phyloP scores from a whole-genome alignment of 2,113 vertebrate genomes.

The Xenopus laevis region DNA sequence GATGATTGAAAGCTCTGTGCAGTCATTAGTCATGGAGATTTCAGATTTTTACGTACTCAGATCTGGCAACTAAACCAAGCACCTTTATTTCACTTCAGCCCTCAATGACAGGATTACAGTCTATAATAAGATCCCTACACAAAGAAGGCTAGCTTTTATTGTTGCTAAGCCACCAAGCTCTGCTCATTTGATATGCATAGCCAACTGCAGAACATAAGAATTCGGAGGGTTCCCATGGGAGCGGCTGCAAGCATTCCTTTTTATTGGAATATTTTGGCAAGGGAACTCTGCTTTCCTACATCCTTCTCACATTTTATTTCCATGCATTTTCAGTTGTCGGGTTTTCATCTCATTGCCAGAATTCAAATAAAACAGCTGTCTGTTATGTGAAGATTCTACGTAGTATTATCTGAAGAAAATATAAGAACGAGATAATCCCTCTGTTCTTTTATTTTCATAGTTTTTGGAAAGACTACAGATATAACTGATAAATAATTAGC shows the following conservation, averaged over 20 bases:
- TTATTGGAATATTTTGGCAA: constrained; percentile 46
- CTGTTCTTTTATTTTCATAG: not conserved
- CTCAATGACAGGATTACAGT: constrained; percentile 46
- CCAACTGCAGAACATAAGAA: constrained; percentile 34
- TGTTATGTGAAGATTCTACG: constrained; percentile 34
- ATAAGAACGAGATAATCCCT: not conserved
- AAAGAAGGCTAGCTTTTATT: constrained; percentile 43
- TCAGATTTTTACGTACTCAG: constrained; percentile 47
- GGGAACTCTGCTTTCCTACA: constrained; percentile 32
- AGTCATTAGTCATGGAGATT: constrained; percentile 52
- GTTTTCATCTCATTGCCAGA: constrained; percentile 34
- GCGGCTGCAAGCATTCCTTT: constrained; percentile 39
- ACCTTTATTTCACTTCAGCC: constrained; percentile 46
- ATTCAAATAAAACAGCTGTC: constrained; percentile 46
- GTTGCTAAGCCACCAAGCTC: constrained; percentile 32
- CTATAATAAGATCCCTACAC: constrained; percentile 46
- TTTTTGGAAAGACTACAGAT: not conserved
- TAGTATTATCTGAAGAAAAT: constrained; percentile 8
- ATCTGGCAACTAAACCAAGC: constrained; percentile 46
- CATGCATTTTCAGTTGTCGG: constrained; percentile 30
- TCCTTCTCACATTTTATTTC: constrained; percentile 48
- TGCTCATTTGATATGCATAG: constrained; percentile 39
- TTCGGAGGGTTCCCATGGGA: constrained; percentile 39
- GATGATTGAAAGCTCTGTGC: constrained; percentile 46
- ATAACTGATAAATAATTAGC: no score